These are phyloP conservation scores for Kobus ellipsiprymnus DNA, from an alignment of 2,113 vertebrate species.

Conservation along the genomic window DNA sequence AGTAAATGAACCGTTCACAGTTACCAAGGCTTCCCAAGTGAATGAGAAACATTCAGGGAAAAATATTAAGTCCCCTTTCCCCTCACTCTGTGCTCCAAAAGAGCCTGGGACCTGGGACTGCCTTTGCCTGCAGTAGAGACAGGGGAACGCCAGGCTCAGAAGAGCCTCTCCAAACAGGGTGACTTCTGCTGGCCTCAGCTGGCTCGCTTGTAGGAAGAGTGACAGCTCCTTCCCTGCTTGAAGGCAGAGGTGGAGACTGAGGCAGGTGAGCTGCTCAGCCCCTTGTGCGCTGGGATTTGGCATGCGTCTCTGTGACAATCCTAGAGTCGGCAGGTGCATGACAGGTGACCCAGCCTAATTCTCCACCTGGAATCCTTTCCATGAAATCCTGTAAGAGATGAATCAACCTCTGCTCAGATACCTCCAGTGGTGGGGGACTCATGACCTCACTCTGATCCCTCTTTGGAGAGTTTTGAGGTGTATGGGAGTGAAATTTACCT, in stretches of 20 bases:
- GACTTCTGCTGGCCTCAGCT: background rate
- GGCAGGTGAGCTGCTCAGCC: background rate
- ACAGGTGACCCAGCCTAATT: background rate
- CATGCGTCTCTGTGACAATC: background rate
- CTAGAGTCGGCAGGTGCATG: background rate
- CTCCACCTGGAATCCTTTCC: background rate
- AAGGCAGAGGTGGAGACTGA: background rate
- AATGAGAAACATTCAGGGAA: background rate
- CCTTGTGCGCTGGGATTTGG: background rate
- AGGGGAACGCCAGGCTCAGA: background rate
- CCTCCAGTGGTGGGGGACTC: background rate
- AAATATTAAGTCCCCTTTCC: background rate
- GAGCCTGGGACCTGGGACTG: background rate
- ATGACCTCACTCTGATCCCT: background rate
- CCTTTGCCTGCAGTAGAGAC: background rate
- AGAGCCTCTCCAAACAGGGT: background rate
- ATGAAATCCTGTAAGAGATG: background rate
- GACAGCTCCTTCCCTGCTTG: background rate
- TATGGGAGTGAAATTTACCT: background rate
- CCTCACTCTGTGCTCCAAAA: background rate
- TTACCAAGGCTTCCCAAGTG: background rate
- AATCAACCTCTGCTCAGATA: background rate
- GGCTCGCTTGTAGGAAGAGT: background rate
- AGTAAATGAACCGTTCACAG: background rate
- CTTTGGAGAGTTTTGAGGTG: background rate